Evolutionary conservation across 2,888 invertebrate genomes (phyloP).

Genomic region (Hirtodrosophila duncani): DNA sequence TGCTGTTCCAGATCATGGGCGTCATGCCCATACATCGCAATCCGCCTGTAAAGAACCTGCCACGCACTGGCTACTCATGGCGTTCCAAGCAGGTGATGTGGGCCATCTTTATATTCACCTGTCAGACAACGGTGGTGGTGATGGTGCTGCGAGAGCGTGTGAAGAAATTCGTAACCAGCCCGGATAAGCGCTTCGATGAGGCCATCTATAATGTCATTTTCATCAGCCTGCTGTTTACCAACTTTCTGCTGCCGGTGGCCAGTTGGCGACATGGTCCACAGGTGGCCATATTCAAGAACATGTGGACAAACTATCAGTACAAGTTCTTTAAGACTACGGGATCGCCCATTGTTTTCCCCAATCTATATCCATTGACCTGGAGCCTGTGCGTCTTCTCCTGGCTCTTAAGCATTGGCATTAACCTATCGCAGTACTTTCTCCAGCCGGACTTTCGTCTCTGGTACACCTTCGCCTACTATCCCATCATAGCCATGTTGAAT

Average conservation of each 20-base stretch:
- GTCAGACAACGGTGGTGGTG: conserved; percentile 82
- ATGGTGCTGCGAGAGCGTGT: conserved; percentile 80
- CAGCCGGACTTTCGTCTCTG: conserved; percentile 86
- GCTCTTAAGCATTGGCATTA: conserved; percentile 82
- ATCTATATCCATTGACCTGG: conserved; percentile 83
- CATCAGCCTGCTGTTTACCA: conserved; percentile 84
- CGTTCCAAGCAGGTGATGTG: conserved; percentile 83
- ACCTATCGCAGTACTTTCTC: conserved; percentile 84
- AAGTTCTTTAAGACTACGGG: conserved; percentile 78
- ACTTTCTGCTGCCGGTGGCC: conserved; percentile 84
- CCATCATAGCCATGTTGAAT: conserved; percentile 86
- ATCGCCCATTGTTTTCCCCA: conserved; percentile 83
- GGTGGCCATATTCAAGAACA: conserved; percentile 87
- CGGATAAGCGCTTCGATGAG: conserved; percentile 85
- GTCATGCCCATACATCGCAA: conserved; percentile 87
- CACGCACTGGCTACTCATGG: conserved; percentile 82
- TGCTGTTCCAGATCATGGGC: conserved; percentile 87
- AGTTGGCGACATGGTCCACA: conserved; percentile 86
- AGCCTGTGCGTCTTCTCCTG: conserved; percentile 84
- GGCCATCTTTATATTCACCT: conserved; percentile 82
- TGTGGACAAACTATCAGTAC: conserved; percentile 88
- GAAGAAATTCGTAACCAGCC: conserved; percentile 80
- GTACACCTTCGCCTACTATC: conserved; percentile 87
- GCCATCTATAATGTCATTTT: conserved; percentile 87
- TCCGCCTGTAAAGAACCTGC: conserved; percentile 79